These are phyloP conservation scores for Dione vanillae DNA, from an alignment of 2,888 invertebrate species.

Conservation along the genomic window DNA sequence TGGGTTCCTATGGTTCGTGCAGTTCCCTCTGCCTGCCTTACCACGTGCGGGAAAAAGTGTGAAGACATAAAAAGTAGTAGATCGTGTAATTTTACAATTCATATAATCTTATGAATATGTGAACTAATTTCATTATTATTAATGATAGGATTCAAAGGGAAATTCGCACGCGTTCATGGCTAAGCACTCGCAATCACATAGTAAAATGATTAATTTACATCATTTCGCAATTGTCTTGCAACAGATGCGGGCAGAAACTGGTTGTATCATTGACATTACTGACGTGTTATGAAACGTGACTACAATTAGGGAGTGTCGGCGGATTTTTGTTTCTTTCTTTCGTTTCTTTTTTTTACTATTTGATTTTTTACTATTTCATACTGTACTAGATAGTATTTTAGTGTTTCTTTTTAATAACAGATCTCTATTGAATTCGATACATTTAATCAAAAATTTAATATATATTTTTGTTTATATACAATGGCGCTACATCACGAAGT, in stretches of 20 bases:
- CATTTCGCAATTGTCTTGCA: slow-evolving; percentile 66
- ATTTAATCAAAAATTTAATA: slow-evolving; percentile 1
- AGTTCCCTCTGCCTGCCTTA: no score
- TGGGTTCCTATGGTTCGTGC: no score
- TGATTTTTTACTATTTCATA: slow-evolving; percentile 6
- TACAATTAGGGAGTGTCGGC: slow-evolving; percentile 29
- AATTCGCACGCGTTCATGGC: slow-evolving; percentile 20
- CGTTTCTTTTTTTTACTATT: slow-evolving; percentile 2
- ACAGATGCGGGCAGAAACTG: slow-evolving; percentile 57
- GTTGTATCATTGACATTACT: slow-evolving; percentile 58
- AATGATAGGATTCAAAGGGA: slow-evolving; percentile 9
- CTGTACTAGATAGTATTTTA: not conserved
- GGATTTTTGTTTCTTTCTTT: not conserved
- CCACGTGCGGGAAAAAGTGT: no score
- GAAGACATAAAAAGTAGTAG: no score
- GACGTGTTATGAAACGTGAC: slow-evolving; percentile 56
- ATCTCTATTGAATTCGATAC: not conserved
- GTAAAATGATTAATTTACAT: slow-evolving; percentile 53
- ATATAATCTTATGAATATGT: no score
- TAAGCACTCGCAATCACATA: slow-evolving; percentile 13
- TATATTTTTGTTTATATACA: slow-evolving; percentile 13
- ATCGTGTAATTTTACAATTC: no score
- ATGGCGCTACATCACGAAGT: not conserved
- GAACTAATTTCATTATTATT: not conserved
- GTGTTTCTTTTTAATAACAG: not conserved